Base-by-base conservation (phyloP, 2,888 invertebrate genomes). In the Nudaria mundana region DNA sequence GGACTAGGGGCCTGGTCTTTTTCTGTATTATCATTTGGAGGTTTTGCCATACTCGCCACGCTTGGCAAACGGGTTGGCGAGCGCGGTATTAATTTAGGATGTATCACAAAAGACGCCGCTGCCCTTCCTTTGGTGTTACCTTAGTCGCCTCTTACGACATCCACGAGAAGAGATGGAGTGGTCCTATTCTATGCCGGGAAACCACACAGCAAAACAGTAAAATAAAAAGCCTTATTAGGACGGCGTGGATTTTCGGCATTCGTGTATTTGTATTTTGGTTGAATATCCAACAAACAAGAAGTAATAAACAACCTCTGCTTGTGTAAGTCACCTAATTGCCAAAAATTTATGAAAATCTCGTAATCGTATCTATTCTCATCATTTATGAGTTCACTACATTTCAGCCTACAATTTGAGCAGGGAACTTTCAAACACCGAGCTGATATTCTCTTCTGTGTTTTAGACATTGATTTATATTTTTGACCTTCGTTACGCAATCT, bases 401-500 rank as follows among this genome's bases (percentile, higher is more conserved):
- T 40, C 15, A 40, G n/a, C n/a, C n/a, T n/a, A n/a, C n/a, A n/a
- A 25, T 26, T 30, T 26, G 30, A 35, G 35, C 16, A 25, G 18
- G 15, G 8, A 2, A 5, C 22, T 30, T 30, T 16, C 18, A 18
- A 11, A 10, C 2, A 4, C 3, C 30, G 30, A 11, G 30, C 30
- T 18, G 30, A 20, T 6, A 30, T 11, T n/a, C 3, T 8, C 10
- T 26, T 26, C n/a, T n/a, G 5, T 26, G 14, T 18, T n/a, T n/a
- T 5, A 35, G 25, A 23, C 22, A 38, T 23, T 23, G 33, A 28
- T 20, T 30, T 25, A 30, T 30, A 38, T 10, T 23, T 38, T 38
- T 43, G 22, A 28, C 42, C 42, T 32, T 32, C 28, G 28, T 42
- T 42, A 22, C 31, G 26, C 24, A 22, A 31, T 25, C 23, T 25